These are phyloP conservation scores for Zingel zingel DNA, from an alignment of 2,113 vertebrate genomes.

Conservation along the genomic window DNA sequence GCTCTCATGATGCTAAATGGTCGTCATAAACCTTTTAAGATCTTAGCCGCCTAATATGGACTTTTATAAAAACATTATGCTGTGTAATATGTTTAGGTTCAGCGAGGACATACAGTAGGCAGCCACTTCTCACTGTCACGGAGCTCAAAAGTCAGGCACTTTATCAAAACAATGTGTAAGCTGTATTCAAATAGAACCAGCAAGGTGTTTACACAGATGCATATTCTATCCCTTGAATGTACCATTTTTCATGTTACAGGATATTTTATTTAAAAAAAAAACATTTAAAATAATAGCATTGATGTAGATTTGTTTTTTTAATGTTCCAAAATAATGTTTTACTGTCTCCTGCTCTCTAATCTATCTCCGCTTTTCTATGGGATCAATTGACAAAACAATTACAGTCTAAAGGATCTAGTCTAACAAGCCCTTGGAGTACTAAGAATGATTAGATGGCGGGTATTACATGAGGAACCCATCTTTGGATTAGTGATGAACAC, in stretches of 20 bases:
- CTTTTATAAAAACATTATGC: conserved; percentile 81
- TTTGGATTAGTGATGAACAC: conserved; percentile 82
- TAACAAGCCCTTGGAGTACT: conserved; percentile 78
- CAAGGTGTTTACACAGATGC: conserved; percentile 66
- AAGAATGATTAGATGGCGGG: conserved; percentile 82
- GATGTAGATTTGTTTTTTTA: conserved; percentile 9
- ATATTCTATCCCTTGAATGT: conserved; percentile 31
- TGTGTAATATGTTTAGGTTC: conserved; percentile 81
- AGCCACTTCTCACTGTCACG: conserved; percentile 56
- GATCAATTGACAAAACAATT: conserved; percentile 83
- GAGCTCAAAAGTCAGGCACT: conserved; percentile 61
- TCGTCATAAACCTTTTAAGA: conserved; percentile 87
- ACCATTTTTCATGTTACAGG: conserved; percentile 10
- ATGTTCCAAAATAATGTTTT: conserved; percentile 42
- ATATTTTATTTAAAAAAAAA: conserved; percentile 46
- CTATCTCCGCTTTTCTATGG: conserved; percentile 68
- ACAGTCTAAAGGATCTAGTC: conserved; percentile 77
- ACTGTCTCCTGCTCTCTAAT: conserved; percentile 52
- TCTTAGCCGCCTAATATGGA: conserved; percentile 81
- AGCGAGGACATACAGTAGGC: conserved; percentile 69
- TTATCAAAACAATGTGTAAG: conserved; percentile 60
- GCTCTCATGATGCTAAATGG: conserved; percentile 85
- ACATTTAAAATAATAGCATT: conserved; percentile 36
- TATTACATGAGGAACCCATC: conserved; percentile 82
- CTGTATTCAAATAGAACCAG: conserved; percentile 41